phyloP scores from a whole-genome alignment of 2,888 invertebrate genomes.

The Capitulum mitella region DNA sequence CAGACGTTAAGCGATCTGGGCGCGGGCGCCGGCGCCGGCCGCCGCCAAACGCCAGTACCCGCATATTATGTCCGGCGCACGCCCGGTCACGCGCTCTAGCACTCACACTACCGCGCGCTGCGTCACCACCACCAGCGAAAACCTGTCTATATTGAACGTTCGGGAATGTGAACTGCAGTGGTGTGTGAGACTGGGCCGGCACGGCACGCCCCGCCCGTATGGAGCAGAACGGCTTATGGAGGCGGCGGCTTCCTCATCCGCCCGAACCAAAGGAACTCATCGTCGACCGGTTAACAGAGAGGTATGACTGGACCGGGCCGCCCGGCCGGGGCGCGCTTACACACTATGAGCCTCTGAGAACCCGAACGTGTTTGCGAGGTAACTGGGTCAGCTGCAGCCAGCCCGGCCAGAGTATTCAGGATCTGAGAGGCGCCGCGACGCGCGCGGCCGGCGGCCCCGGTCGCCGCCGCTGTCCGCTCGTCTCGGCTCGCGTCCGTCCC shows the following conservation, averaged over 20 bases:
- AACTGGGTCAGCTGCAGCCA: not conserved
- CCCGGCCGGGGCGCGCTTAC: not conserved
- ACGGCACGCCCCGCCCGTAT: not conserved
- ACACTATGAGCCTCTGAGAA: constrained; percentile 22
- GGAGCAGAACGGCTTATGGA: not conserved
- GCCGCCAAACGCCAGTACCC: not conserved
- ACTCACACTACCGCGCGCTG: too few species aligned
- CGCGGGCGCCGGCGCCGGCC: not conserved
- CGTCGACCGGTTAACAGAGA: not conserved
- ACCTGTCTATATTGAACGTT: not conserved
- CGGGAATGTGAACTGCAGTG: not conserved
- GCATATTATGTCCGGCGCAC: not conserved
- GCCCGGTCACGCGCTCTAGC: not conserved
- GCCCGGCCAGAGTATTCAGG: not conserved
- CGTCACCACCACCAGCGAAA: not conserved
- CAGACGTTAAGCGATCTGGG: too few species aligned
- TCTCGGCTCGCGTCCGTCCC: too few species aligned
- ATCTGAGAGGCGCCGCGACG: too few species aligned
- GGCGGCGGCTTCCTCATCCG: not conserved
- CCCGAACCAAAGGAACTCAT: constrained; percentile 3
- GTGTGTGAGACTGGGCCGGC: not conserved
- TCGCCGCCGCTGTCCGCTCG: too few species aligned
- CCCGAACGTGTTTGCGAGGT: constrained; percentile 19
- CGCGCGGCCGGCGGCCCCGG: too few species aligned
- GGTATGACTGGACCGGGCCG: too few species aligned